These are phyloP conservation scores for Colletes collaris DNA, from an alignment of 2,888 invertebrate species.

Conservation along the genomic window DNA sequence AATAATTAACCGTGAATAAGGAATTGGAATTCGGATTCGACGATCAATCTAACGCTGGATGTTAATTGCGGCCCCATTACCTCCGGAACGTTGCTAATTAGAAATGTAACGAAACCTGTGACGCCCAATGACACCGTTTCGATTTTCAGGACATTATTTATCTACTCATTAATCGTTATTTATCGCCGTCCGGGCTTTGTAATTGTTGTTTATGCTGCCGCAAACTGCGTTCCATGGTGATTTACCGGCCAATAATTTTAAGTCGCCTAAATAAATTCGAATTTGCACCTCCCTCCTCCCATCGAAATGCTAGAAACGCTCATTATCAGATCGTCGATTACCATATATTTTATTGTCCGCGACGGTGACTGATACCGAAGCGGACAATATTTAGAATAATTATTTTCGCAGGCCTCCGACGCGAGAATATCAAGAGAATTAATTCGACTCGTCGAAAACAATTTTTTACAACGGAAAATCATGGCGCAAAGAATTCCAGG, in stretches of 20 bases:
- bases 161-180: constrained; percentile 40
- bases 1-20: neutral
- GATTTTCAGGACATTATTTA: constrained; percentile 29
- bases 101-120: constrained; percentile 26
- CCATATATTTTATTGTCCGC: neutral
- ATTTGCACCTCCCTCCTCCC: neutral
- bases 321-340: constrained; percentile 21
- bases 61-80: constrained; percentile 18
- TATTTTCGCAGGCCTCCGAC: too few relatives aligned
- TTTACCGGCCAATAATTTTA: constrained; percentile 33
- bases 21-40: neutral
- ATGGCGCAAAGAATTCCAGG: too few relatives aligned
- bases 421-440: too few relatives aligned
- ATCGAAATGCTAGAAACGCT: neutral
- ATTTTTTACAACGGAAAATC: too few relatives aligned
- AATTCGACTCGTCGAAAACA: too few relatives aligned
- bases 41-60: constrained; percentile 10
- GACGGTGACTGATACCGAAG: too few relatives aligned
- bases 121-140: constrained; percentile 10
- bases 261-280: constrained; percentile 37
- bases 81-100: constrained; percentile 3
- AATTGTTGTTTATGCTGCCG: constrained; percentile 28
- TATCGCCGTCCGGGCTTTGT: constrained; percentile 7
- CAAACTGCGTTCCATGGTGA: neutral
- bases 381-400: too few relatives aligned